These are phyloP conservation scores for Lasius fuliginosus DNA, from an alignment of 2,888 invertebrate species.

Conservation along the genomic window DNA sequence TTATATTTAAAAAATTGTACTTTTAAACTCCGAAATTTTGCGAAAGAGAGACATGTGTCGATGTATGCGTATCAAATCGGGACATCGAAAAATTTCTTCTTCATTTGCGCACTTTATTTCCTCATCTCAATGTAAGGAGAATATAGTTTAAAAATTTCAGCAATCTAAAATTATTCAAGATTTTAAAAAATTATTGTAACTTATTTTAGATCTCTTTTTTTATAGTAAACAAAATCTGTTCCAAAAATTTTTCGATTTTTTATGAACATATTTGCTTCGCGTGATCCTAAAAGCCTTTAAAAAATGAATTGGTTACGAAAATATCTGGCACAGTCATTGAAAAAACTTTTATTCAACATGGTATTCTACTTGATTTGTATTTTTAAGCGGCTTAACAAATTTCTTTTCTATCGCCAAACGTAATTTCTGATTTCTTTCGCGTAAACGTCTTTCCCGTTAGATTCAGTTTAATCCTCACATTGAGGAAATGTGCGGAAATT, in stretches of 20 bases:
- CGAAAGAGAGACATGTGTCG: not conserved
- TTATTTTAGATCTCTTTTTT: not conserved
- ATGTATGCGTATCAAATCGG: not conserved
- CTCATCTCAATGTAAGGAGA: too few relatives aligned
- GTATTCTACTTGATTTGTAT: not conserved
- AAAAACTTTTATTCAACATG: constrained; percentile 1
- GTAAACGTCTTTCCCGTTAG: constrained; percentile 7
- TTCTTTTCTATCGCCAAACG: not conserved
- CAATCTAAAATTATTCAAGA: not conserved
- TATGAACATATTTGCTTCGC: not conserved
- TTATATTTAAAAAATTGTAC: too few relatives aligned
- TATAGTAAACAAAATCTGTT: not conserved
- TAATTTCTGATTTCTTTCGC: constrained; percentile 30
- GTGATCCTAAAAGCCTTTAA: not conserved
- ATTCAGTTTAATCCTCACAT: constrained; percentile 31
- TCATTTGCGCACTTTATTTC: not conserved
- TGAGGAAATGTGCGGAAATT: constrained; percentile 54
- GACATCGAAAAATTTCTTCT: not conserved
- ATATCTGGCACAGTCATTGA: not conserved
- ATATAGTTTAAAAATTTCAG: not conserved
- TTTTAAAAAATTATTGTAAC: not conserved
- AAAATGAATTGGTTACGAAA: not conserved
- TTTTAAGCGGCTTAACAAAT: constrained; percentile 1
- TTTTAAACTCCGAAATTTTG: not conserved
- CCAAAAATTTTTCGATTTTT: not conserved